Evolutionary conservation across 2,113 vertebrate genomes (phyloP), one percentile per base, ranked within the genome.

Genomic region (Alectura lathami): DNA sequence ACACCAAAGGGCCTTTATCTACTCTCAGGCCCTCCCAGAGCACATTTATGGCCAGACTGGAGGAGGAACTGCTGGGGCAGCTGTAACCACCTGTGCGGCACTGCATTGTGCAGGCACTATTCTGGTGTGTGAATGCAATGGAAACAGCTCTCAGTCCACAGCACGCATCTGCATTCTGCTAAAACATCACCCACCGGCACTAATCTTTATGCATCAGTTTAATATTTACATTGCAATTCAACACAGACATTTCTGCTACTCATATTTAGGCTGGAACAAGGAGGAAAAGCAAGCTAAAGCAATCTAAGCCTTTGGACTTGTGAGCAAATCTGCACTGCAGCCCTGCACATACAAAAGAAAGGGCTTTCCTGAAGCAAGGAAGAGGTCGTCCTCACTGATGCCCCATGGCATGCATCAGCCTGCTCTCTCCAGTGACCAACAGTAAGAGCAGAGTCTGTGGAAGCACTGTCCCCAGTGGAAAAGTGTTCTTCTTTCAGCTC

Each of bases 91-190:
- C n/a, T 30, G 24, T 45, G 40, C 45, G 24, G 16, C n/a, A 36
- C 56, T 79, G 17, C 27, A 15, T 43, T 64, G 38, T 14, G 26
- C 59, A 88, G 43, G 6, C 27, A 43, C 12, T 50, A 4, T 50
- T 62, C 83, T 32, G 85, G 38, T 0, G 0, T 50, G 17, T 50
- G 23, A 51, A 43, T 14, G 38, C 23, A 34, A 5, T 2, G 17
- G 53, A 22, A 22, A 8, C 10, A 30, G 45, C 10, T 14, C 14
- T 47, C 50, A 16, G 27, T 14, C 24, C 38, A 30, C 9, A 30
- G 21, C 40, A 26, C 2, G 29, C 43, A 22, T 9, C 21, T 42
- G 11, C 3, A 2, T 16, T 60, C 30, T 17, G 3, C 32, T 30
- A 23, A 66, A 32, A 24, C 42, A 51, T 29, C 85, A 8, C 57